These are phyloP conservation scores for Thalassaphorura encarpata DNA, from an alignment of 1,140 invertebrate species.

Conservation along the genomic window DNA sequence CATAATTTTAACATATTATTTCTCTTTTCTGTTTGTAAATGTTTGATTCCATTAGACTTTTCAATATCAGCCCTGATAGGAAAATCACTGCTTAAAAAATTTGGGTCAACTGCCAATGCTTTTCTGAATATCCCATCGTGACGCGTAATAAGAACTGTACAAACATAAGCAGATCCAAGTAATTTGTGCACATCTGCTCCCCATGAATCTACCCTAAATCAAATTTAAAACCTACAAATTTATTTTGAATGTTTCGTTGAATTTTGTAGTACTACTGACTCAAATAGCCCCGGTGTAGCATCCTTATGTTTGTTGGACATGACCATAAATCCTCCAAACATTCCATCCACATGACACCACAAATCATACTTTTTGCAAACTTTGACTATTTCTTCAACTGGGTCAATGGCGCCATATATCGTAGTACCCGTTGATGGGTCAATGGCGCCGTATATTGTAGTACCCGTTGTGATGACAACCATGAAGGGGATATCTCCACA, in stretches of 20 bases:
- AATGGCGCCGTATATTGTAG: no score
- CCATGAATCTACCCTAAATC: not conserved
- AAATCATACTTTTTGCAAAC: constrained; percentile 4
- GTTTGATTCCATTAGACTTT: not conserved
- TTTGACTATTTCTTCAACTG: not conserved
- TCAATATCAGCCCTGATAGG: not conserved
- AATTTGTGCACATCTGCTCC: constrained; percentile 5
- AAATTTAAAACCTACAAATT: no score
- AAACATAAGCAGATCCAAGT: not conserved
- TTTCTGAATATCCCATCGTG: not conserved
- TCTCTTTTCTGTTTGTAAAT: constrained; percentile 2
- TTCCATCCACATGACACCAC: constrained; percentile 6
- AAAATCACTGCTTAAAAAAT: not conserved
- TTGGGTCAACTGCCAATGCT: not conserved
- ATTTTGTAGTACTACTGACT: not conserved
- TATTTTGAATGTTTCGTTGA: no score
- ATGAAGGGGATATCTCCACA: not conserved
- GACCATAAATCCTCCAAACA: constrained; percentile 1
- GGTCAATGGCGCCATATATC: constrained; percentile 11
- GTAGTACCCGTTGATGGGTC: no score
- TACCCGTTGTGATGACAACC: constrained; percentile 4
- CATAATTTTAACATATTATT: constrained; percentile 9
- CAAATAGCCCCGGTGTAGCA: not conserved
- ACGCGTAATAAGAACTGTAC: not conserved
- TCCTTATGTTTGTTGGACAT: no score